A percentile compares a stretch with the other conserved stretches of the same genome.
Conservation (phyloP, 2,888 invertebrate genomes). For the Cataglyphis livida region DNA sequence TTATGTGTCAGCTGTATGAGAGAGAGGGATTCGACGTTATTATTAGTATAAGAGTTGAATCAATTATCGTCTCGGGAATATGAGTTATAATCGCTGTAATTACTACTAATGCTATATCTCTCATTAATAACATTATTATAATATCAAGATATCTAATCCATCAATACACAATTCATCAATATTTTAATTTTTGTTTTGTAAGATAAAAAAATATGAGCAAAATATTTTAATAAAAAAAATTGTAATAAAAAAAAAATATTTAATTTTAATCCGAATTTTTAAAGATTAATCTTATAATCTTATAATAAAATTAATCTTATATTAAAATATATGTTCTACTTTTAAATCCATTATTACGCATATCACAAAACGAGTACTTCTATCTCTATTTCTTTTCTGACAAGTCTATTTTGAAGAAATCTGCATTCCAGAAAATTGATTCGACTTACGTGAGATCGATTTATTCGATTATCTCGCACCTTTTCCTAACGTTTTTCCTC, state of each 20-base stretch:
- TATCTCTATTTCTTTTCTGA: background rate
- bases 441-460: constrained; percentile 3
- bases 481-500: background rate
- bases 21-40: constrained; percentile 7
- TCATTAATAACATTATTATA: background rate
- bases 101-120: background rate
- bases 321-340: background rate
- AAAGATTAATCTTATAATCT: background rate
- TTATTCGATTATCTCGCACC: background rate
- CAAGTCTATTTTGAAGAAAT: background rate
- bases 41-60: constrained; percentile 17
- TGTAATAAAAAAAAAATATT: background rate
- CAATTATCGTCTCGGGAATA: background rate
- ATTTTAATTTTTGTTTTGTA: background rate
- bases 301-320: background rate
- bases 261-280: constrained; percentile 10
- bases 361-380: background rate
- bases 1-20: background rate
- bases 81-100: background rate
- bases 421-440: constrained; percentile 6
- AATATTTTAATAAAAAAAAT: background rate
- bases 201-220: background rate
- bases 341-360: background rate
- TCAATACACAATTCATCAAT: background rate
- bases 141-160: background rate